Conservation (phyloP, 2,888 invertebrate species). For the Octodonta nipae region DNA sequence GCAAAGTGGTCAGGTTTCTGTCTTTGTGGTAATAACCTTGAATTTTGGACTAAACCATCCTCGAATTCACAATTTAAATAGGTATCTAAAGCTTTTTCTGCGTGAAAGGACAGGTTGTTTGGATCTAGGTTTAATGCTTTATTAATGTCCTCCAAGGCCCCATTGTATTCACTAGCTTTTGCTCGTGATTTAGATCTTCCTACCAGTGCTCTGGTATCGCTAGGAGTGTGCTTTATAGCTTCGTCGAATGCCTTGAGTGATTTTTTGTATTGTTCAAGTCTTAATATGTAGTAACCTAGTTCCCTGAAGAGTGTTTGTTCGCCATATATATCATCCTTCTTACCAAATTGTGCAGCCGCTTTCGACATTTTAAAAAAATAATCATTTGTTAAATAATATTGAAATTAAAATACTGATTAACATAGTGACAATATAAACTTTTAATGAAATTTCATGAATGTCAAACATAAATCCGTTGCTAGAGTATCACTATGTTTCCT, state of each 20-base stretch:
- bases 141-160: constrained; percentile 41
- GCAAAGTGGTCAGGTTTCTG: constrained; percentile 32
- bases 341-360: too few species aligned
- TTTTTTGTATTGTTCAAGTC: constrained; percentile 29
- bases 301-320: constrained; percentile 27
- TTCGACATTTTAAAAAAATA: too few species aligned
- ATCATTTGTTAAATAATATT: too few species aligned
- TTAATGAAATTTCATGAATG: too few species aligned
- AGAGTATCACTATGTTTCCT: too few species aligned
- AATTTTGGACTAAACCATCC: constrained; percentile 29
- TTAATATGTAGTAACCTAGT: constrained; percentile 27
- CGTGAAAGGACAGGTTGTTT: constrained; percentile 25
- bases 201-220: constrained; percentile 41
- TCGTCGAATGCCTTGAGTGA: constrained; percentile 27
- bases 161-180: constrained; percentile 42
- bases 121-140: constrained; percentile 32
- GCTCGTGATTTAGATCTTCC: constrained; percentile 42
- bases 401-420: constrained; percentile 3
- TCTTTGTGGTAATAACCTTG: constrained; percentile 21
- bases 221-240: constrained; percentile 26
- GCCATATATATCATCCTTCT: constrained; percentile 26
- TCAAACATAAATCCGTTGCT: too few species aligned
- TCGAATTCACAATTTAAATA: constrained; percentile 33
- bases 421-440: too few species aligned
- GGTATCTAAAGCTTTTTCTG: constrained; percentile 28